phyloP scores from a whole-genome alignment of 1,140 invertebrate species.

The Lordiphosa mommai region DNA sequence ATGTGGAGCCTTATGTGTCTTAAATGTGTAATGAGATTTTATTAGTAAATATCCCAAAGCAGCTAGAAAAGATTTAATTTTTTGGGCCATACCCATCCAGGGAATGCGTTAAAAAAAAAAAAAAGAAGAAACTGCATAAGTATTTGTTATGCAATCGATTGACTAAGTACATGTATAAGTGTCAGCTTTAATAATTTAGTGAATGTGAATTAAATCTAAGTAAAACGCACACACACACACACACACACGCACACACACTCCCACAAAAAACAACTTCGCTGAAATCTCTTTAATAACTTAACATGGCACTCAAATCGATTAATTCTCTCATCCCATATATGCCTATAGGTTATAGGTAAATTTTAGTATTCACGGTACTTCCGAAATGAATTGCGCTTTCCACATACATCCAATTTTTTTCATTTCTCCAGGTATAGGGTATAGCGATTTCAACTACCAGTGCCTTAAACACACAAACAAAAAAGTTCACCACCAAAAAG shows the following conservation, averaged over 20 bases:
- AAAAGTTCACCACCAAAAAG: conserved; percentile 5
- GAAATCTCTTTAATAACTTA: conserved; percentile 64
- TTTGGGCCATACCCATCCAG: no score
- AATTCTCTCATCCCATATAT: not conserved
- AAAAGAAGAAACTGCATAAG: not conserved
- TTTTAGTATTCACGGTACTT: no score
- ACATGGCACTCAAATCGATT: conserved; percentile 13
- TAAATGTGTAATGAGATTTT: conserved; percentile 75
- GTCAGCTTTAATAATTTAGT: conserved; percentile 79
- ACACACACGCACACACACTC: conserved; percentile 17
- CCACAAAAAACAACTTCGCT: conserved; percentile 9
- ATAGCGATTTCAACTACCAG: conserved; percentile 67
- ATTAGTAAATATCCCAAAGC: conserved; percentile 34
- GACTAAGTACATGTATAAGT: conserved; percentile 66
- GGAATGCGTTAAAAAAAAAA: not conserved
- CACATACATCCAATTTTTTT: not conserved
- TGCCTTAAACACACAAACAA: conserved; percentile 53
- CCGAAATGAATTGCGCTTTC: no score
- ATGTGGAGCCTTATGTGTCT: conserved; percentile 79
- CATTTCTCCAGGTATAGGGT: conserved; percentile 2
- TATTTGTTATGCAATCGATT: conserved; percentile 67
- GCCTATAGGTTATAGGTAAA: no score
- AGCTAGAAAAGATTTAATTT: conserved; percentile 14
- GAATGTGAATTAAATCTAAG: conserved; percentile 63
- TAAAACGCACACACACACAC: conserved; percentile 26